Evolutionary conservation across 2,797 vertebrate species (phyloP).

Genomic region (Fringilla coelebs): DNA sequence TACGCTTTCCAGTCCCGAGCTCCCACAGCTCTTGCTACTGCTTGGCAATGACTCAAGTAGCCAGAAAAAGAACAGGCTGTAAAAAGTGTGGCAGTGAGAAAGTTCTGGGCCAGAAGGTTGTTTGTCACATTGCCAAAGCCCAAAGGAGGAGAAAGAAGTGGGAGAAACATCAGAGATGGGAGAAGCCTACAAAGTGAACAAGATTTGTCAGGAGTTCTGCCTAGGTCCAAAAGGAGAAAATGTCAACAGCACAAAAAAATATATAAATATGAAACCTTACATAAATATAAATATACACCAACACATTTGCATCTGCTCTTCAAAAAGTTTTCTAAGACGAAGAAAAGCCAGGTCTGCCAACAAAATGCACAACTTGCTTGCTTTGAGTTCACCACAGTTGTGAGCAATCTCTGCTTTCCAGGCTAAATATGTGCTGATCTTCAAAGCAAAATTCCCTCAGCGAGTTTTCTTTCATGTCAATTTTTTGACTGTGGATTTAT

Average conservation of each 20-base stretch:
- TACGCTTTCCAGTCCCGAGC: neutral
- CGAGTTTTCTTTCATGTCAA: neutral
- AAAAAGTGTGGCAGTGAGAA: neutral
- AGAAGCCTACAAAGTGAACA: neutral
- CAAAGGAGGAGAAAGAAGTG: neutral
- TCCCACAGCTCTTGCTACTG: neutral
- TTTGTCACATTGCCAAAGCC: neutral
- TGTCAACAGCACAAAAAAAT: neutral
- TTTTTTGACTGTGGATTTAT: neutral
- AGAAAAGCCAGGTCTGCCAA: neutral
- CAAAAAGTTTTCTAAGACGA: neutral
- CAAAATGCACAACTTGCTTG: neutral
- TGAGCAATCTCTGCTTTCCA: neutral
- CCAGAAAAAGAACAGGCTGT: neutral
- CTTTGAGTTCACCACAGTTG: neutral
- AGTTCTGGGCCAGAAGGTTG: neutral
- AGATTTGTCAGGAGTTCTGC: neutral
- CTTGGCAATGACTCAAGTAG: neutral
- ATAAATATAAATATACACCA: neutral
- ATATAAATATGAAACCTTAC: neutral
- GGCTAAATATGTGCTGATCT: neutral
- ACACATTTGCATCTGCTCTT: neutral
- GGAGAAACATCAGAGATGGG: neutral
- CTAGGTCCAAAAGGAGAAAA: neutral
- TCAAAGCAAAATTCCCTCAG: neutral